Evolutionary conservation across 2,888 invertebrate genomes (phyloP).

Genomic region (Gasteruption jaculator): DNA sequence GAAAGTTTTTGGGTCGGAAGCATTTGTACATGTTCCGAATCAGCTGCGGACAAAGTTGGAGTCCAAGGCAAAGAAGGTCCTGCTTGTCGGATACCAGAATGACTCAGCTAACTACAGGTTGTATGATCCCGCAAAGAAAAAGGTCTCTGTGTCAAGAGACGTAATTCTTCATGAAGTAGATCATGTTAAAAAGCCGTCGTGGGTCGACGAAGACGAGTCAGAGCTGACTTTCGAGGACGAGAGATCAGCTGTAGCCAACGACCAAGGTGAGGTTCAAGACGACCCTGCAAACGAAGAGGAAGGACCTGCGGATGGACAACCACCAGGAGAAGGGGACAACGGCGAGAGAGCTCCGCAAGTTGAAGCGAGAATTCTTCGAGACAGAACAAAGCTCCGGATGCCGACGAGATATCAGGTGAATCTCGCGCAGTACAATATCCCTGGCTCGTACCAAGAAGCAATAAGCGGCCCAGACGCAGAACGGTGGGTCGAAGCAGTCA

Average conservation of each 20-base stretch:
- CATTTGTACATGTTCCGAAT: conserved; percentile 23
- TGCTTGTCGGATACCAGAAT: conserved; percentile 29
- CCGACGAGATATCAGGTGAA: conserved; percentile 7
- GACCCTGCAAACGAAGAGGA: no score
- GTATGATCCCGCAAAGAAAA: conserved; percentile 19
- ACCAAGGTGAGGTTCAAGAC: no score
- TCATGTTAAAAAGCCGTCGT: no score
- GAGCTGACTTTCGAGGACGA: no score
- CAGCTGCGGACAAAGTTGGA: conserved; percentile 23
- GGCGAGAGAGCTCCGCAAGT: no score
- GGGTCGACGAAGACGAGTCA: no score
- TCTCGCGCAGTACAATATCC: conserved; percentile 3
- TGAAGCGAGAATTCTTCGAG: background rate
- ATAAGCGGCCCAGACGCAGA: background rate
- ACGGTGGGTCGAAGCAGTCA: conserved; percentile 1
- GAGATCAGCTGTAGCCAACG: no score
- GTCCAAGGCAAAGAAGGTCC: conserved; percentile 18
- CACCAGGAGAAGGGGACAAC: no score
- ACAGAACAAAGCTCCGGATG: conserved; percentile 1
- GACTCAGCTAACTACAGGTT: conserved; percentile 27
- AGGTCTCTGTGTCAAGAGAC: conserved; percentile 26
- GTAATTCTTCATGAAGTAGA: conserved; percentile 28
- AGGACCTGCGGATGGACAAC: no score
- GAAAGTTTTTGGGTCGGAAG: conserved; percentile 27
- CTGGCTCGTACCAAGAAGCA: conserved; percentile 1